phyloP scores from a whole-genome alignment of 2,113 vertebrate genomes.

The Boulengeromyrus knoepffleri region DNA sequence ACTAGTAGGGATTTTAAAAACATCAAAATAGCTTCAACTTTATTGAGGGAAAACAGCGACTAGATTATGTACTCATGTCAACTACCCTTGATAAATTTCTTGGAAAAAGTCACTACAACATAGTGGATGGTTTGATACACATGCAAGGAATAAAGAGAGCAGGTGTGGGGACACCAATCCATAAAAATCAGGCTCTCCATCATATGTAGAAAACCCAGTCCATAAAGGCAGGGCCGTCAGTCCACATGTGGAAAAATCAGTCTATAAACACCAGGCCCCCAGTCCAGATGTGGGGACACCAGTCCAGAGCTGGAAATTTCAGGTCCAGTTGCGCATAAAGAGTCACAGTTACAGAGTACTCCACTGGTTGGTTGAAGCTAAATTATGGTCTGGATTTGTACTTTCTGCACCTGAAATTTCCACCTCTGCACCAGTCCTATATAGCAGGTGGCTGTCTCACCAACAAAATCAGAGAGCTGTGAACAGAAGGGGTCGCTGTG shows the following conservation, averaged over 20 bases:
- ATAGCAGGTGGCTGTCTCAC: slow-evolving; percentile 38
- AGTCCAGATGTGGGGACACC: neutral
- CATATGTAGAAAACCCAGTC: neutral
- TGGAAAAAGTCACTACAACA: neutral
- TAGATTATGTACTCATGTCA: neutral
- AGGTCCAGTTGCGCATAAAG: too few relatives aligned
- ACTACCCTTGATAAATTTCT: neutral
- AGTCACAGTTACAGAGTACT: too few relatives aligned
- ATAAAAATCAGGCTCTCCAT: neutral
- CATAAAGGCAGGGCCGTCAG: neutral
- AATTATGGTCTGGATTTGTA: too few relatives aligned
- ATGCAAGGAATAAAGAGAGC: neutral
- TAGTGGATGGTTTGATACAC: neutral
- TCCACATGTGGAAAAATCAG: too few relatives aligned
- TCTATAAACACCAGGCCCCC: neutral
- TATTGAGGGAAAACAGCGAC: neutral
- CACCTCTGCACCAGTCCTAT: neutral
- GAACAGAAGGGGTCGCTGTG: slow-evolving; percentile 57
- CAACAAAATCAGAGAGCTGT: slow-evolving; percentile 50
- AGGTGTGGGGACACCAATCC: neutral
- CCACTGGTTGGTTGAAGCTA: too few relatives aligned
- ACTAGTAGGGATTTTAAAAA: slow-evolving; percentile 30
- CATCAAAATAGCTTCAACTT: neutral
- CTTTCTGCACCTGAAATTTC: too few relatives aligned
- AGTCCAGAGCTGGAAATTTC: too few relatives aligned